A percentile compares a stretch with the other conserved stretches of the same genome.
Conservation (phyloP, 2,888 invertebrate species). For the Mythimna pallens region DNA sequence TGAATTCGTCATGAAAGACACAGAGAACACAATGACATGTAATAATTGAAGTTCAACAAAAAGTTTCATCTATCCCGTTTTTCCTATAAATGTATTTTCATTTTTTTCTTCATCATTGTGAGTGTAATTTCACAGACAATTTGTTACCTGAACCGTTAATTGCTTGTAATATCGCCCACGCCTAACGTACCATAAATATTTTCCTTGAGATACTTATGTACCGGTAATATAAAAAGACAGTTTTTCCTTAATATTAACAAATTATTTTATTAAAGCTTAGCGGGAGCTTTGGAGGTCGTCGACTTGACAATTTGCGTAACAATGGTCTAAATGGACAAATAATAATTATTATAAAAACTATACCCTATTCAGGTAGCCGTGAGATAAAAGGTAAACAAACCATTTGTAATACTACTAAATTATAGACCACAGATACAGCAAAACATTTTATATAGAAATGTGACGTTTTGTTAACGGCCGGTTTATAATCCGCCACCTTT, state of each 20-base stretch:
- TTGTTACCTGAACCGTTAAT: constrained; percentile 38
- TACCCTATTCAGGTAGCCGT: too few species aligned
- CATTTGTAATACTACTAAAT: too few species aligned
- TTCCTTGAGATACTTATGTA: not conserved
- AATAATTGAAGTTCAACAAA: constrained; percentile 12
- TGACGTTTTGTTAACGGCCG: too few species aligned
- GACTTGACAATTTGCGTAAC: not conserved
- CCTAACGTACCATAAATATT: constrained; percentile 22
- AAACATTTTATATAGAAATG: too few species aligned
- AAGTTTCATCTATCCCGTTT: constrained; percentile 11
- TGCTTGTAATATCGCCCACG: constrained; percentile 20
- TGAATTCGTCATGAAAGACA: not conserved
- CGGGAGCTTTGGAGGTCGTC: too few species aligned
- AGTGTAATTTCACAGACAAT: constrained; percentile 32
- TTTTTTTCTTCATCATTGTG: constrained; percentile 10
- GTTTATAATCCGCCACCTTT: too few species aligned
- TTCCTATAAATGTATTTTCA: constrained; percentile 2
- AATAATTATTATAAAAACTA: too few species aligned
- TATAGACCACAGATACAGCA: too few species aligned
- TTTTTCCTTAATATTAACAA: not conserved
- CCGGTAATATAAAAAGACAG: not conserved
- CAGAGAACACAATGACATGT: not conserved
- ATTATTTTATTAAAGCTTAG: not conserved
- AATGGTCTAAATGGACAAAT: not conserved
- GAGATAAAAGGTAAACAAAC: too few species aligned